Conservation (phyloP, 2,888 invertebrate species). For the Drosophila anomalipes region DNA sequence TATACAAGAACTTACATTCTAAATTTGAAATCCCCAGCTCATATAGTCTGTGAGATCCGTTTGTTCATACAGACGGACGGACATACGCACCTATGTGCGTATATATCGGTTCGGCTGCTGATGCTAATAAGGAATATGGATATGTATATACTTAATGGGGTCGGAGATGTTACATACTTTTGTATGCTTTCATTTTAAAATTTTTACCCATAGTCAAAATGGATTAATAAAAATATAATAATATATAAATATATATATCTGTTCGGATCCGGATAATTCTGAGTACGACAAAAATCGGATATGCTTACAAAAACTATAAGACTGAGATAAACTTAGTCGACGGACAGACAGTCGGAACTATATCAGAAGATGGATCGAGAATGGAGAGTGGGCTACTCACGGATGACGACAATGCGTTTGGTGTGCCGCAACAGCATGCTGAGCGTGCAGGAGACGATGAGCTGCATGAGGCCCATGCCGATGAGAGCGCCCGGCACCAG, state of each 20-base stretch:
- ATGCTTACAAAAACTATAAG: neutral
- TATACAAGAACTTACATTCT: neutral
- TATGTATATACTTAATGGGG: neutral
- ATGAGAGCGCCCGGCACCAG: slow-evolving; percentile 91
- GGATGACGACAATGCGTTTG: slow-evolving; percentile 90
- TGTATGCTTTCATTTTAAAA: no score
- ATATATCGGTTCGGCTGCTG: neutral
- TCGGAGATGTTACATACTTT: no score
- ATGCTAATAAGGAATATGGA: neutral
- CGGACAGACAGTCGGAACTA: neutral
- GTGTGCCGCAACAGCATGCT: slow-evolving; percentile 92
- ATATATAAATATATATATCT: neutral
- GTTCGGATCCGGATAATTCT: neutral
- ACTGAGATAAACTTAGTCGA: neutral
- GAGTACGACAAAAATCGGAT: neutral
- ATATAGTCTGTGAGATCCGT: neutral
- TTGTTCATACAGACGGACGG: neutral
- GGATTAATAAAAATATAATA: neutral
- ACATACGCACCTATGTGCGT: neutral
- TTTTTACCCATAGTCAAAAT: no score
- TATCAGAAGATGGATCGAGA: neutral
- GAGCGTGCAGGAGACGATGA: slow-evolving; percentile 91
- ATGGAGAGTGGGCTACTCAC: slow-evolving; percentile 85
- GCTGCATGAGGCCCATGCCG: slow-evolving; percentile 91
- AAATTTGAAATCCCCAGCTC: neutral